A percentile compares a stretch with the other conserved stretches of the same genome.
phyloP scores from a whole-genome alignment of 2,888 invertebrate species.

The Panopea generosa region DNA sequence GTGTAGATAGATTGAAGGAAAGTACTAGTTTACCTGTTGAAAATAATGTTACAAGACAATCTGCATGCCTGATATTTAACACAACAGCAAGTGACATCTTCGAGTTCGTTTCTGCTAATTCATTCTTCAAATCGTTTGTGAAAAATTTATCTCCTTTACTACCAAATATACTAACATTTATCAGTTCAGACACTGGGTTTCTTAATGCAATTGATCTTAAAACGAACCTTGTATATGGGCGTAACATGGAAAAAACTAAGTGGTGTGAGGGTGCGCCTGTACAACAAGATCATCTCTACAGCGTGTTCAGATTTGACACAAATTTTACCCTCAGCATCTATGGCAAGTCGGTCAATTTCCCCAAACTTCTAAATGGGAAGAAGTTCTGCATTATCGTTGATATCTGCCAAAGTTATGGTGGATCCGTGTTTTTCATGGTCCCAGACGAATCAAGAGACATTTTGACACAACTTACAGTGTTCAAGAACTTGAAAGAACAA shows the following conservation, averaged over 20 bases:
- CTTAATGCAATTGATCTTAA: slow-evolving; percentile 38
- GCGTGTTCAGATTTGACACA: slow-evolving; percentile 40
- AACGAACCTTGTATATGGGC: slow-evolving; percentile 43
- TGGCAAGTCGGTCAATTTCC: slow-evolving; percentile 28
- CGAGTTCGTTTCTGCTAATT: slow-evolving; percentile 36
- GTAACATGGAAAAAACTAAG: slow-evolving; percentile 14
- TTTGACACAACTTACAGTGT: slow-evolving; percentile 20
- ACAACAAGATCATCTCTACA: slow-evolving; percentile 31
- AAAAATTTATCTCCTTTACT: slow-evolving; percentile 10
- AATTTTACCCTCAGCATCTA: slow-evolving; percentile 37
- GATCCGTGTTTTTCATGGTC: slow-evolving; percentile 46
- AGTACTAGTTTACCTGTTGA: slow-evolving; percentile 4
- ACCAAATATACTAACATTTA: slow-evolving; percentile 38
- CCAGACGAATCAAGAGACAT: slow-evolving; percentile 42
- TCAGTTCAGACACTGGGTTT: slow-evolving; percentile 2
- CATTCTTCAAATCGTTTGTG: slow-evolving; percentile 38
- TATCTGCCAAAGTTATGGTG: slow-evolving; percentile 42
- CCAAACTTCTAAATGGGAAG: slow-evolving; percentile 16
- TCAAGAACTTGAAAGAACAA: slow-evolving; percentile 20
- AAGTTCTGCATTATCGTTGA: slow-evolving; percentile 53
- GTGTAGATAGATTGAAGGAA: neutral
- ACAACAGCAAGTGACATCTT: slow-evolving; percentile 33
- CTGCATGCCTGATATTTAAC: slow-evolving; percentile 35
- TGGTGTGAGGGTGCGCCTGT: slow-evolving; percentile 51
- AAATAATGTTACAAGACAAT: slow-evolving; percentile 1